Percentiles rank a stretch among this genome's conserved stretches.
Evolutionary conservation across 2,888 invertebrate species (phyloP).

Genomic region (Nomada fabriciana): DNA sequence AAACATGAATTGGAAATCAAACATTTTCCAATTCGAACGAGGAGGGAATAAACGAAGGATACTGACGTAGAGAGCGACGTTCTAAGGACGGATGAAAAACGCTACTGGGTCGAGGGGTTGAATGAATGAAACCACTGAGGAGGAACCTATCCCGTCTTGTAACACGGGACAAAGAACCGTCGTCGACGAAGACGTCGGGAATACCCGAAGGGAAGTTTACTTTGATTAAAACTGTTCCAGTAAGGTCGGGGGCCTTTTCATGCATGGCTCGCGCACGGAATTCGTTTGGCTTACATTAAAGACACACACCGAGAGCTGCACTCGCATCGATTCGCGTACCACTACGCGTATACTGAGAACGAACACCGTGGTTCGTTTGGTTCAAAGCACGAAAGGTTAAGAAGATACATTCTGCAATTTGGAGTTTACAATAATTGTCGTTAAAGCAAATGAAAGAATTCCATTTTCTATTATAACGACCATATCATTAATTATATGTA

Average conservation of each 20-base stretch:
- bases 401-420: background rate
- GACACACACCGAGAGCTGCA: conserved; percentile 3
- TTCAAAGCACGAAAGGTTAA: background rate
- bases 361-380: too few relatives aligned
- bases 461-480: too few relatives aligned
- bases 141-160: conserved; percentile 52
- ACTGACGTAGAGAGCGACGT: conserved; percentile 61
- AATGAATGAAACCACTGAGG: conserved; percentile 60
- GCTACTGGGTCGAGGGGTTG: conserved; percentile 56
- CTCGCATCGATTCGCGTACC: conserved; percentile 39
- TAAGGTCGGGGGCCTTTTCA: conserved; percentile 61
- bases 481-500: too few relatives aligned
- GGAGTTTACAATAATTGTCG: background rate
- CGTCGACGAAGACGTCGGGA: conserved; percentile 15
- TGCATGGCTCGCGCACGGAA: conserved; percentile 47
- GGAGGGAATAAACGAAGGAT: conserved; percentile 25
- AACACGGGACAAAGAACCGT: background rate
- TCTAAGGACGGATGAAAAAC: conserved; percentile 50
- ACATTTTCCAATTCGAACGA: conserved; percentile 30
- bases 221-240: conserved; percentile 54
- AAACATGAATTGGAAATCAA: conserved; percentile 40
- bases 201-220: conserved; percentile 58
- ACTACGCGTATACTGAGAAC: too few relatives aligned
- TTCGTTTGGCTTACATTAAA: conserved; percentile 47
- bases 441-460: too few relatives aligned